Evolutionary conservation across 2,888 invertebrate genomes (phyloP).

Genomic region (Tenthredo amoena): DNA sequence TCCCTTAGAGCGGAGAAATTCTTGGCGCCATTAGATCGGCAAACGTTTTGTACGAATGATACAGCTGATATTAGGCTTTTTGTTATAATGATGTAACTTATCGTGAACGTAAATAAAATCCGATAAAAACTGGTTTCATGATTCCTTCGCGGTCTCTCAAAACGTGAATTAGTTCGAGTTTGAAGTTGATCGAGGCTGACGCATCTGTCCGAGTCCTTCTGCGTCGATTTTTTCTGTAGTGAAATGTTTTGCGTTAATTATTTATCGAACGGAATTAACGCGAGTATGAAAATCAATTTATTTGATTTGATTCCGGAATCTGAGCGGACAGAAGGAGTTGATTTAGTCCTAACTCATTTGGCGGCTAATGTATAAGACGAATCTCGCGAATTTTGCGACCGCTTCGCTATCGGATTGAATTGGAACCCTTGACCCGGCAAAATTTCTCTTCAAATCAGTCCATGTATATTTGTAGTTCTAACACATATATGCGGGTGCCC

Average conservation of each 20-base stretch:
- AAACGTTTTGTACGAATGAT: not conserved
- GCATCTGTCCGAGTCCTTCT: not conserved
- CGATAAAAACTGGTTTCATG: not conserved
- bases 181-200: not conserved
- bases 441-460: conserved; percentile 8
- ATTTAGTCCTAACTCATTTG: not conserved
- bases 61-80: not conserved
- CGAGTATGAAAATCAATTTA: not conserved
- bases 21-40: conserved; percentile 39
- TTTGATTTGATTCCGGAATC: not conserved
- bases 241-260: not conserved
- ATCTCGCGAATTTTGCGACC: not conserved
- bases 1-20: conserved; percentile 31
- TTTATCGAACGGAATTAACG: not conserved
- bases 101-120: not conserved
- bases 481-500: not conserved
- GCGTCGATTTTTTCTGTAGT: not conserved
- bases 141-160: not conserved
- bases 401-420: not conserved
- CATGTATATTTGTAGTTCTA: not conserved
- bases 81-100: not conserved
- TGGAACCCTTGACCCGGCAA: not conserved
- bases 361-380: not conserved
- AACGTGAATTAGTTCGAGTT: not conserved
- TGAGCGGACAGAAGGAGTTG: not conserved